phyloP scores from a whole-genome alignment of 2,797 vertebrate species.

The Epinephelus malabaricus region DNA sequence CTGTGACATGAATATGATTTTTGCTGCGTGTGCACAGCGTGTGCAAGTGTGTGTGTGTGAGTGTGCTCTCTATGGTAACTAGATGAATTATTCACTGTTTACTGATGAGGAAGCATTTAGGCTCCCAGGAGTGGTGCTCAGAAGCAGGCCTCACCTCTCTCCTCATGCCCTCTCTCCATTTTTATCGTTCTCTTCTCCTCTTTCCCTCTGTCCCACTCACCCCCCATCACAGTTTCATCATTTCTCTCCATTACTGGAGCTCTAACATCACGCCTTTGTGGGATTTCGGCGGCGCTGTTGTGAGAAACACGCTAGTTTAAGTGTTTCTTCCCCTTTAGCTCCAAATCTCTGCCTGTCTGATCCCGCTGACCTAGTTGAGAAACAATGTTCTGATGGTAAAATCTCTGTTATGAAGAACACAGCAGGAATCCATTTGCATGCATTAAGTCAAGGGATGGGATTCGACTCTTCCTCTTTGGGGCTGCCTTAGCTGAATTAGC shows the following conservation, averaged over 20 bases:
- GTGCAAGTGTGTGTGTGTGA: conserved; percentile 32
- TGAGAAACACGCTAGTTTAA: background rate
- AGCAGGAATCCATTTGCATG: conserved; percentile 60
- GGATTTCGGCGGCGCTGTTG: background rate
- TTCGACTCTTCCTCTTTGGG: conserved; percentile 39
- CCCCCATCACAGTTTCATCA: conserved; percentile 35
- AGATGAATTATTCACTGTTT: conserved; percentile 92
- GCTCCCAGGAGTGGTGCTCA: conserved; percentile 83
- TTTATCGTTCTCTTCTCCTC: conserved; percentile 44
- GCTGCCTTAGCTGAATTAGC: conserved; percentile 55
- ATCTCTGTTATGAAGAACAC: conserved; percentile 29
- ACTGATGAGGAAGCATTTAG: conserved; percentile 89
- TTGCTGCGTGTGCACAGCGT: conserved; percentile 24
- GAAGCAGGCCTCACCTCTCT: conserved; percentile 72
- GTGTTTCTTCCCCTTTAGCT: conserved; percentile 30
- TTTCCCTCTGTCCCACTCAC: conserved; percentile 27
- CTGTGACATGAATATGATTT: conserved; percentile 80
- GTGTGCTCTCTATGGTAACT: conserved; percentile 75
- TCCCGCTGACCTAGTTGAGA: conserved; percentile 64
- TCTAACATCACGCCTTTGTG: conserved; percentile 31
- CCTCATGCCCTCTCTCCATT: conserved; percentile 47
- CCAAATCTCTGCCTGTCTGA: conserved; percentile 58
- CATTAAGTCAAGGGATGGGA: conserved; percentile 46
- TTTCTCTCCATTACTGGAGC: conserved; percentile 29
- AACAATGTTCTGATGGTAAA: conserved; percentile 53